Evolutionary conservation across 2,113 vertebrate genomes (phyloP), one percentile per base, ranked within the genome.

Genomic region (Taurulus bubalis): DNA sequence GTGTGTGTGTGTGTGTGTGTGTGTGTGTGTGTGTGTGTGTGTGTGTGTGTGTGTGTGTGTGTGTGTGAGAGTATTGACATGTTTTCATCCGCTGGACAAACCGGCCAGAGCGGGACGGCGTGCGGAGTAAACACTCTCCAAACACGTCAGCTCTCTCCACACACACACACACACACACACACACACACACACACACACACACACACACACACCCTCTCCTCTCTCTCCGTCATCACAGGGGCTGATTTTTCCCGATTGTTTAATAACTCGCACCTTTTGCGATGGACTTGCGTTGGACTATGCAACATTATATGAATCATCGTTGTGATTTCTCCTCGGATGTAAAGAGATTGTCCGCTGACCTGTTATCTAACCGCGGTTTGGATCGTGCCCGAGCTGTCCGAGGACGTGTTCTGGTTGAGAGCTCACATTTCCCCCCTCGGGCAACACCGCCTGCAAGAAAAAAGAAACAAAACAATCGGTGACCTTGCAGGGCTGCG

Each of bases 401-500:
- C 60, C 72, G 66, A 77, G 65, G 78, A 79, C 75, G 73, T 64
- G 69, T 81, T 83, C 79, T 80, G 65, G 73, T 51, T 38, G 73
- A 87, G 80, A 71, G 85, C 87, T 89, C 87, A 70, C 51, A 86
- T 91, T 83, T 80, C 71, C 76, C 74, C 72, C 84, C 71, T 65
- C 7, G 24, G 84, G 30, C 75, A 65, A 32, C 66, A 28, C 34
- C 34, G 36, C 36, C 8, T 38, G 36, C 0, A 38, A 38, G 36
- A n/a, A 53, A 20, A 3, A 20, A 18, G 18, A 51, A 51, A 58
- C 30, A 74, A n/a, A 28, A 70, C 66, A 85, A 85, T 72, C 14
- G 8, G 79, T 90, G 93, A 93, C 91, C 91, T 94, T 94, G 93
- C 88, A 85, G 86, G 84, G 81, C 83, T 86, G 77, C 79, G 83